Base-by-base conservation (phyloP, 2,888 invertebrate genomes). In the Iphiclides podalirius region DNA sequence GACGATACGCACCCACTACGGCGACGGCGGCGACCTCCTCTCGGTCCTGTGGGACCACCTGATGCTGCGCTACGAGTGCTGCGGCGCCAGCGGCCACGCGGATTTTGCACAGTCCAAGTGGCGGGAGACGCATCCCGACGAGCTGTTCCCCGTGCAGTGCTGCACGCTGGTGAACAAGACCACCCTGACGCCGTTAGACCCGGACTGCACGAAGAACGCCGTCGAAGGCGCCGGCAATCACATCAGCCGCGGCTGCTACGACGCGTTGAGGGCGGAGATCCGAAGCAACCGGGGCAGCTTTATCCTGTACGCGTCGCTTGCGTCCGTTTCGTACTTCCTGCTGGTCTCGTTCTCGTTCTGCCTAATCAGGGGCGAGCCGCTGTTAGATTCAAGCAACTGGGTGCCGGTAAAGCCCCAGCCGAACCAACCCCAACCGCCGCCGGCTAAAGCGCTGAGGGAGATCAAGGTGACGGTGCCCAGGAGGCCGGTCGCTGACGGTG, bases 1-100 rank as follows among this genome's bases (percentile, higher is more conserved):
- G 0, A 70, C 79, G 0, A 52, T 88, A 47, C 51, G 58, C 0
- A 61, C 52, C 0, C 64, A 71, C 38, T 88, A 88, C 48, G 87
- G 87, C 0, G 74, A 66, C 41, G 75, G 82, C 0, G 69, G 79
- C 8, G 84, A 87, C 57, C 58, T 87, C 0, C 66, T 84, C 3
- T 79, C 82, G 0, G 63, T 66, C 38, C 12, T 79, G 1, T 83
- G 77, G 79, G 62, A 87, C 26, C 70, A 81, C 42, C 37, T 82
- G 1, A 88, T 88, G 87, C 51, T 79, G 2, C 70, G 74, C 3
- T 72, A 79, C 35, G 66, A 84, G 52, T 89, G 88, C 54, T 89
- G 88, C 42, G 88, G 88, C 0, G 78, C 71, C 0, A 60, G 69
- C 0, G 62, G 61, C 15, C 81, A 71, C 43, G 64, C 52, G 42